Conservation (phyloP, 2,797 vertebrate genomes). For the Enteromius treurensis region DNA sequence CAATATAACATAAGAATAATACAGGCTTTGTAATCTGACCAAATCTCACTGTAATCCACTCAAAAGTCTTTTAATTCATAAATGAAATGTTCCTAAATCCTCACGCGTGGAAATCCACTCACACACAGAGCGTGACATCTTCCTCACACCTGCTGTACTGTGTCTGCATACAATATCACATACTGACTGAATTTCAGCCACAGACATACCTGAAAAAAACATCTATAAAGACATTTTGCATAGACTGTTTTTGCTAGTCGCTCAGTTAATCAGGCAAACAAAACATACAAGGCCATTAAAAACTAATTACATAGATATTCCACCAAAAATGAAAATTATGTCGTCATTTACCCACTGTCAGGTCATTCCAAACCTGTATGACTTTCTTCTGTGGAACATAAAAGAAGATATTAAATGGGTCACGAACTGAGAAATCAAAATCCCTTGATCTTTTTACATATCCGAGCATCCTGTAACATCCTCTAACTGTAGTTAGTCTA, state of each 20-base stretch:
- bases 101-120: slow-evolving; percentile 32
- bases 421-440: too few species aligned
- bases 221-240: not conserved
- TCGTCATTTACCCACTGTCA: not conserved
- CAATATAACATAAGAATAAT: slow-evolving; percentile 34
- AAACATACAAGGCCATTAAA: slow-evolving; percentile 27
- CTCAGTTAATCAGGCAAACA: not conserved
- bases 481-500: not conserved
- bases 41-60: slow-evolving; percentile 52
- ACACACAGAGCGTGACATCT: not conserved
- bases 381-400: not conserved
- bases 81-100: slow-evolving; percentile 27
- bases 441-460: too few species aligned
- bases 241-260: slow-evolving; percentile 7
- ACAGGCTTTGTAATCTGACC: slow-evolving; percentile 30
- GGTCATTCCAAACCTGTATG: not conserved
- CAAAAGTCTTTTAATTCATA: not conserved
- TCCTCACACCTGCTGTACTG: slow-evolving; percentile 6
- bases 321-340: not conserved
- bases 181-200: slow-evolving; percentile 17
- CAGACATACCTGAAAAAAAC: not conserved
- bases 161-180: not conserved
- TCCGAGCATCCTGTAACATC: not conserved
- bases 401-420: not conserved
- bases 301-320: not conserved